These are phyloP conservation scores for Diplodus puntazzo DNA, from an alignment of 2,797 vertebrate genomes.

Conservation along the genomic window DNA sequence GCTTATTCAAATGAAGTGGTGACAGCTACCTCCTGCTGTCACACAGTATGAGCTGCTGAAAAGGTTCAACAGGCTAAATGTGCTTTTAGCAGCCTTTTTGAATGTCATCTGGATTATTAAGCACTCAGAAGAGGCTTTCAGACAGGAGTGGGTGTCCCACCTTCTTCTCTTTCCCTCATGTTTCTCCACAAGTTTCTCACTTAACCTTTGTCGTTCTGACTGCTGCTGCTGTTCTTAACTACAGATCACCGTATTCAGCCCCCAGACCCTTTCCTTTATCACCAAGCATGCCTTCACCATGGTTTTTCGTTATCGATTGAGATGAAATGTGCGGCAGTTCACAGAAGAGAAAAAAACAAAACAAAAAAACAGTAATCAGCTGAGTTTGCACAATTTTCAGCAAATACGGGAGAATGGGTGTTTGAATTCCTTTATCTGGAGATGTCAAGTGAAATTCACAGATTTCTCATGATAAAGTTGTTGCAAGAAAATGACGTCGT, in stretches of 20 bases:
- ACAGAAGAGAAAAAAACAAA: no score
- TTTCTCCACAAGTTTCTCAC: not conserved
- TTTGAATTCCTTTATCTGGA: no score
- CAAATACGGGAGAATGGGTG: no score
- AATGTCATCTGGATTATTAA: slow-evolving; percentile 27
- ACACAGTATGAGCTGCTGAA: not conserved
- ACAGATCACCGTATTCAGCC: not conserved
- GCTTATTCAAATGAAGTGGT: not conserved
- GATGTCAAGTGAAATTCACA: no score
- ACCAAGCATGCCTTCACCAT: not conserved
- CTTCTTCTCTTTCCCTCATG: not conserved
- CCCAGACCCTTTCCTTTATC: not conserved
- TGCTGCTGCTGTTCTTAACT: not conserved
- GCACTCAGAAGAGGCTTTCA: not conserved
- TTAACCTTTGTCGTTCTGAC: not conserved
- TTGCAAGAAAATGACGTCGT: no score
- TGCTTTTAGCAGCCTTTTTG: slow-evolving; percentile 2
- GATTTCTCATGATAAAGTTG: no score
- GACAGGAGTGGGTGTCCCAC: not conserved
- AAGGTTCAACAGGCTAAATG: not conserved
- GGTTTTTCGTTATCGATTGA: no score
- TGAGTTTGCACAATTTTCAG: no score
- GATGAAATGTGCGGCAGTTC: no score
- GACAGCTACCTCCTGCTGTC: not conserved
- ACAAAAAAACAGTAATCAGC: no score